A percentile compares a stretch with the other conserved stretches of the same genome.
Evolutionary conservation across 2,888 invertebrate genomes (phyloP).

Genomic region (Dryocosmus kuriphilus): DNA sequence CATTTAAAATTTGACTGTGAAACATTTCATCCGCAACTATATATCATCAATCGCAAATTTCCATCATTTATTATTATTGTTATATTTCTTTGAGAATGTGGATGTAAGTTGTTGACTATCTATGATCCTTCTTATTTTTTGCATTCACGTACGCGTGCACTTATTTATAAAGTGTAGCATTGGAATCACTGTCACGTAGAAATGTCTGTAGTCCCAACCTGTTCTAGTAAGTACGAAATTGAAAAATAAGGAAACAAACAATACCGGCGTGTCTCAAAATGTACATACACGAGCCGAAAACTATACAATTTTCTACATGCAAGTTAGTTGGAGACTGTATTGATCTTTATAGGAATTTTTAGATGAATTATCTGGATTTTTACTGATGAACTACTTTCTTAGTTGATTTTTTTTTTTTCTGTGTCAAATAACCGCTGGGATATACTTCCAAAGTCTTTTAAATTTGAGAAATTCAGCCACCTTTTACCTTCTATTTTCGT

Average conservation of each 20-base stretch:
- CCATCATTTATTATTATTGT: no score
- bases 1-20: no score
- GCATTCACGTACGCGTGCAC: constrained; percentile 1
- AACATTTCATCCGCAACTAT: no score
- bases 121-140: neutral
- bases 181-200: constrained; percentile 37
- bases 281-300: neutral
- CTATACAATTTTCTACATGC: neutral
- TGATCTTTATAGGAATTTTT: neutral
- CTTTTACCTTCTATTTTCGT: constrained; percentile 16
- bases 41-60: no score
- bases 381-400: neutral
- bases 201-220: constrained; percentile 24
- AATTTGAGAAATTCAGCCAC: constrained; percentile 19
- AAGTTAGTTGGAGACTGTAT: neutral
- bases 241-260: neutral
- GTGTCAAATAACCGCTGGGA: neutral
- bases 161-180: constrained; percentile 34
- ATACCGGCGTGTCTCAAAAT: neutral
- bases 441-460: neutral
- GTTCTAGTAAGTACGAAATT: neutral
- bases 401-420: neutral
- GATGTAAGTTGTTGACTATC: no score
- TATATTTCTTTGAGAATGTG: no score
- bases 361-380: neutral